phyloP scores from a whole-genome alignment of 1,140 invertebrate genomes.

The Drosophila setifemur region DNA sequence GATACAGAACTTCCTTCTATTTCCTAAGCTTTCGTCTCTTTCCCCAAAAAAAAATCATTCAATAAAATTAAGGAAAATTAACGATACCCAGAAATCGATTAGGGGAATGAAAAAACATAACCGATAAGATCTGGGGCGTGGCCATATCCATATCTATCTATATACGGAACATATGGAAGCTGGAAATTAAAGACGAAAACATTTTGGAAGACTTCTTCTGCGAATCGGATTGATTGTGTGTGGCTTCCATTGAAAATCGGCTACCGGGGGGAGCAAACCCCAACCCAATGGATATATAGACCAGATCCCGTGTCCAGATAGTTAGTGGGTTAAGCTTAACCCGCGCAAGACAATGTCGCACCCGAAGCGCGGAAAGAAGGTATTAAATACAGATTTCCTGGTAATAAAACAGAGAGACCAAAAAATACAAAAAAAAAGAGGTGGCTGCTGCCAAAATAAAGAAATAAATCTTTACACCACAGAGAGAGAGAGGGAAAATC shows the following conservation, averaged over 20 bases:
- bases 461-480: conserved; percentile 73
- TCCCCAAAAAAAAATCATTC: too few relatives aligned
- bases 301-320: conserved; percentile 23
- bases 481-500: conserved; percentile 1
- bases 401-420: conserved; percentile 61
- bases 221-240: conserved; percentile 41
- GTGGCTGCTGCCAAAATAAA: conserved; percentile 63
- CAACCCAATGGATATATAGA: neutral
- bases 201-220: too few relatives aligned
- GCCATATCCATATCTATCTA: too few relatives aligned
- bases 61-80: too few relatives aligned
- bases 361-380: conserved; percentile 72
- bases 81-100: conserved; percentile 23
- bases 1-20: too few relatives aligned
- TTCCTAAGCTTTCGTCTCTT: too few relatives aligned
- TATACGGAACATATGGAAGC: neutral
- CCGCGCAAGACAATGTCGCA: conserved; percentile 43
- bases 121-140: neutral
- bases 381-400: conserved; percentile 80
- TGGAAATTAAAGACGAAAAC: neutral
- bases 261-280: conserved; percentile 18
- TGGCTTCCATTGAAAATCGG: conserved; percentile 47
- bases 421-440: too few relatives aligned
- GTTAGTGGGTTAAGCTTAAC: conserved; percentile 33
- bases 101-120: neutral